A percentile compares a stretch with the other conserved stretches of the same genome.
phyloP scores from a whole-genome alignment of 53 echinoderm and acorn worm species.

The Mesocentrotus franciscanus region DNA sequence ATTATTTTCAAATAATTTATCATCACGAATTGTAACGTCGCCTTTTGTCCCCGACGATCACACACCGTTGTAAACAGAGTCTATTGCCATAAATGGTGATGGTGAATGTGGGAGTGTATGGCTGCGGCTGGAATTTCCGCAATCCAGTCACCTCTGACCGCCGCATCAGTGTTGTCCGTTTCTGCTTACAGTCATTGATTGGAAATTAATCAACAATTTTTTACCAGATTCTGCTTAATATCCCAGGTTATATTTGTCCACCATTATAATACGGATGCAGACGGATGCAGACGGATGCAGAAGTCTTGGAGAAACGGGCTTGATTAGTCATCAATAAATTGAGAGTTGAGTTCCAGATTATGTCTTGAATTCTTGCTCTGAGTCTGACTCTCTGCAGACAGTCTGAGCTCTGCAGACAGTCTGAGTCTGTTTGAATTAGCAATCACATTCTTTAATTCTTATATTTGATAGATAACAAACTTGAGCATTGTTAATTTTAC shows the following conservation, averaged over 20 bases:
- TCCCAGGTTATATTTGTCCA: not conserved
- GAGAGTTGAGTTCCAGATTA: too few relatives aligned
- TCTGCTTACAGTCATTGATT: not conserved
- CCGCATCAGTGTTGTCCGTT: constrained; percentile 11
- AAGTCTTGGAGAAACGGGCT: too few relatives aligned
- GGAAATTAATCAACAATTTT: not conserved
- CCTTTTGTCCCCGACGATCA: constrained; percentile 19
- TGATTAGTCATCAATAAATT: too few relatives aligned
- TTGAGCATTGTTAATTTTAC: too few relatives aligned
- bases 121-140: constrained; percentile 56
- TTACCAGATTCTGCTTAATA: not conserved
- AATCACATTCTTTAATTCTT: too few relatives aligned
- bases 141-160: constrained; percentile 50
- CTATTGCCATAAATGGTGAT: constrained; percentile 65
- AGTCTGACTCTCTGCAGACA: too few relatives aligned
- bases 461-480: too few relatives aligned
- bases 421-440: too few relatives aligned
- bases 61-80: constrained; percentile 48
- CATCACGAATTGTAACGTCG: not conserved
- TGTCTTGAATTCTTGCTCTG: too few relatives aligned
- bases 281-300: too few relatives aligned
- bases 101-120: constrained; percentile 45
- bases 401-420: too few relatives aligned
- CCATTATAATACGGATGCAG: too few relatives aligned
- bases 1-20: not conserved